phyloP scores from a whole-genome alignment of 2,888 invertebrate species.

The Cheilosia grossa region DNA sequence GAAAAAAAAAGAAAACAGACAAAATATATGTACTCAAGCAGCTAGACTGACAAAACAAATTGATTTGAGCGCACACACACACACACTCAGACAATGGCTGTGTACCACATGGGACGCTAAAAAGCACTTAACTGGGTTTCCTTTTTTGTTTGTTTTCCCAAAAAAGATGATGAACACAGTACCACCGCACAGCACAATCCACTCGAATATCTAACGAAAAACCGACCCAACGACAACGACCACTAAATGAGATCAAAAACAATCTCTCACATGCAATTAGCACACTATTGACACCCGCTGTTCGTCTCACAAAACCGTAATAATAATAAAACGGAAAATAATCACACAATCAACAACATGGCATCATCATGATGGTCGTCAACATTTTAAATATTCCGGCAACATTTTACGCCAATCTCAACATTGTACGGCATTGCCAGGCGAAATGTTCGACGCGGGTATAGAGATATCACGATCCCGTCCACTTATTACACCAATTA shows the following conservation, averaged over 20 bases:
- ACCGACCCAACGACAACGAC: constrained; percentile 75
- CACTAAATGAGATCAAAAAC: constrained; percentile 75
- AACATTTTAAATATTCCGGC: constrained; percentile 69
- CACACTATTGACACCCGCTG: constrained; percentile 77
- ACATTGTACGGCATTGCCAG: constrained; percentile 48
- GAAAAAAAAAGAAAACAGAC: constrained; percentile 17
- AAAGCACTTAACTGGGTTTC: constrained; percentile 49
- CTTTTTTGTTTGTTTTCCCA: constrained; percentile 10
- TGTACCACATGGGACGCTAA: constrained; percentile 26
- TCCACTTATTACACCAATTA: constrained; percentile 75
- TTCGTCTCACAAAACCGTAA: constrained; percentile 73
- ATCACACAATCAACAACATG: constrained; percentile 66
- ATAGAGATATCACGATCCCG: constrained; percentile 21
- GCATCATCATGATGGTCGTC: constrained; percentile 57
- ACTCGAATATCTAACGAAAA: constrained; percentile 36
- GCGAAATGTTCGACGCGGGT: constrained; percentile 16
- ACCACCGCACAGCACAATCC: constrained; percentile 21
- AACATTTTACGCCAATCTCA: constrained; percentile 52
- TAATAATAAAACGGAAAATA: constrained; percentile 75
- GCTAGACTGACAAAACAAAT: constrained; percentile 45
- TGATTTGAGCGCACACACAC: constrained; percentile 62
- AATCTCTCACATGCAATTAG: constrained; percentile 77
- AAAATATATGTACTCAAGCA: too few species aligned
- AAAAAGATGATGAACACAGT: constrained; percentile 32
- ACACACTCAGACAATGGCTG: too few species aligned